Evolutionary conservation across 2,797 vertebrate genomes (phyloP).

Genomic region (Spea hammondii): DNA sequence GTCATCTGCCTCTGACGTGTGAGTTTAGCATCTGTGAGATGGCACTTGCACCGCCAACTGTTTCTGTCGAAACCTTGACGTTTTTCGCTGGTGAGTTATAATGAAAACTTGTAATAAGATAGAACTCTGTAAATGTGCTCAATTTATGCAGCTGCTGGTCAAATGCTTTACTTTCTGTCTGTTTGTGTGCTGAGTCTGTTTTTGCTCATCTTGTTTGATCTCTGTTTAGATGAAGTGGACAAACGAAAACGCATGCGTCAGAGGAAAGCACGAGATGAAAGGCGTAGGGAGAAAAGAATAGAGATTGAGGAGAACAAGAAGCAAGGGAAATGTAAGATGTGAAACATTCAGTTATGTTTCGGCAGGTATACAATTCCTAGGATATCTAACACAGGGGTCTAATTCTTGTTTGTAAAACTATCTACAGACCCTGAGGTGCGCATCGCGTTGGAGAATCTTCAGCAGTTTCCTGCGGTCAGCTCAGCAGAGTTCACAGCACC

Average conservation of each 20-base stretch:
- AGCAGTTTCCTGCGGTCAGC: constrained; percentile 94
- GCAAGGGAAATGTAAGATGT: constrained; percentile 90
- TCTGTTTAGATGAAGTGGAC: constrained; percentile 84
- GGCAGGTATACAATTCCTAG: background rate
- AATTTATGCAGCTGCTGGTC: background rate
- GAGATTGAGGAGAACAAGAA: constrained; percentile 97
- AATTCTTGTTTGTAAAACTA: background rate
- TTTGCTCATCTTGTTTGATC: background rate
- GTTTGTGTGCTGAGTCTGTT: background rate
- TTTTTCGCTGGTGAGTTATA: constrained; percentile 83
- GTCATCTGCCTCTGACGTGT: constrained; percentile 93
- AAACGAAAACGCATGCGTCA: constrained; percentile 89
- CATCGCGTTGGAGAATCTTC: constrained; percentile 93
- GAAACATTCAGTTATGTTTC: background rate
- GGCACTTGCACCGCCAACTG: constrained; percentile 83
- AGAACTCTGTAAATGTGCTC: background rate
- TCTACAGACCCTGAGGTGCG: constrained; percentile 89
- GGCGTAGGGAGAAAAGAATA: constrained; percentile 88
- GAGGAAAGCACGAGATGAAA: constrained; percentile 93
- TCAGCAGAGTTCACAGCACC: constrained; percentile 55
- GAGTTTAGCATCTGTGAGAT: constrained; percentile 98
- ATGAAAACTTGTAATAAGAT: background rate
- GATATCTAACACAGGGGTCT: background rate
- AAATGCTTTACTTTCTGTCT: background rate
- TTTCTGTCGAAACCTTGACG: constrained; percentile 91